Evolutionary conservation across 2,888 invertebrate species (phyloP).

Genomic region (Drosophila aldrichi): DNA sequence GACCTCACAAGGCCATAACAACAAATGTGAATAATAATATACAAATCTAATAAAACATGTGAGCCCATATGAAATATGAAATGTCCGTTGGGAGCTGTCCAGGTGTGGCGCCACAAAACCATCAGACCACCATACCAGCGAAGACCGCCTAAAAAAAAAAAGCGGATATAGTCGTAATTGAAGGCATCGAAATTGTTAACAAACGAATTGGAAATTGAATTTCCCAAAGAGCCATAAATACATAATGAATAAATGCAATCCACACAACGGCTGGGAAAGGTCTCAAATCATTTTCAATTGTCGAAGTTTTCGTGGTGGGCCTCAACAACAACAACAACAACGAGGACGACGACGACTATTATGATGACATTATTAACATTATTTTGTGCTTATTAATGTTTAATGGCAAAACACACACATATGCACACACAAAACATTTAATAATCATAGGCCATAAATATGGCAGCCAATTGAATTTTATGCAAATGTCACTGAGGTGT

Average conservation of each 20-base stretch:
- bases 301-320: conserved; percentile 55
- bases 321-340: conserved; percentile 1
- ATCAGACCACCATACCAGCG: too few relatives aligned
- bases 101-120: conserved; percentile 43
- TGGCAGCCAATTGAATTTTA: conserved; percentile 65
- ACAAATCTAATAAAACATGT: conserved; percentile 1
- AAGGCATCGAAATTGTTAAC: conserved; percentile 32
- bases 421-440: conserved; percentile 36
- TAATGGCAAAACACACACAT: conserved; percentile 42
- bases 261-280: conserved; percentile 16
- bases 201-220: conserved; percentile 55
- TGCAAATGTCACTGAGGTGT: conserved; percentile 76
- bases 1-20: conserved; percentile 19
- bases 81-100: conserved; percentile 4
- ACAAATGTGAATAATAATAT: conserved; percentile 3
- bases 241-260: conserved; percentile 63
- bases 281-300: conserved; percentile 6
- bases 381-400: conserved; percentile 74
- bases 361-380: conserved; percentile 79
- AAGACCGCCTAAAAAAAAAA: conserved; percentile 7
- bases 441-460: conserved; percentile 46
- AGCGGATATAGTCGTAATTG: conserved; percentile 41
- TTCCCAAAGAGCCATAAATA: conserved; percentile 68
- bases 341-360: conserved; percentile 5
- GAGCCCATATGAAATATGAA: conserved; percentile 5